Percentiles rank a stretch among this genome's conserved stretches.
Evolutionary conservation across 2,113 vertebrate genomes (phyloP).

Genomic region (Trichechus manatus): DNA sequence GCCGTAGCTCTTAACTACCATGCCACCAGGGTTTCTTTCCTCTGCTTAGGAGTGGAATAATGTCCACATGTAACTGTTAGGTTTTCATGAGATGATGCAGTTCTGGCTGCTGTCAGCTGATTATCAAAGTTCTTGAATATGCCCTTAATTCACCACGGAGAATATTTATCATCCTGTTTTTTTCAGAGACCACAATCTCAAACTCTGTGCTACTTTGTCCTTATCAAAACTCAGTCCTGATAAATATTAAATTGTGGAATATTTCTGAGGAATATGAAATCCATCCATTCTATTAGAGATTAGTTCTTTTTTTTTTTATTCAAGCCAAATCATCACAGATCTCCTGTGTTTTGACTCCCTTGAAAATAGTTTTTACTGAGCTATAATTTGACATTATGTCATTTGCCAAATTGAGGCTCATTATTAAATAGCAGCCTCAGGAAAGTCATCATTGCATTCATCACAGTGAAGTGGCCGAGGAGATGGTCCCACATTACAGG

Average conservation of each 20-base stretch:
- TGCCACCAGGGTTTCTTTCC: background rate
- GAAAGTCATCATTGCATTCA: background rate
- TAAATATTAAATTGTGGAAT: background rate
- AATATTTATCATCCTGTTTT: background rate
- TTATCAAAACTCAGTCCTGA: background rate
- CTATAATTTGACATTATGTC: background rate
- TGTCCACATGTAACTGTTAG: background rate
- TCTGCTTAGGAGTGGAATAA: background rate
- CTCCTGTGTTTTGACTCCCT: background rate
- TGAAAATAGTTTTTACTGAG: background rate
- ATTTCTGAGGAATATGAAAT: background rate
- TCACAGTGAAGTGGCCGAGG: background rate
- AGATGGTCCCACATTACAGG: background rate
- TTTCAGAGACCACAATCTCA: background rate
- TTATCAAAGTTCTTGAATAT: background rate
- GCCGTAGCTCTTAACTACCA: too few relatives aligned
- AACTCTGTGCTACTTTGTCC: background rate
- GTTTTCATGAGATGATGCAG: background rate
- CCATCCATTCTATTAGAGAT: background rate
- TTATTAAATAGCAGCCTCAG: background rate
- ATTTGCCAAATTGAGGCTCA: background rate
- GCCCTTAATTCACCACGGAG: background rate
- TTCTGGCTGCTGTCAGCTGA: background rate
- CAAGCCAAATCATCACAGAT: background rate
- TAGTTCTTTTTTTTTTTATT: background rate